Percentiles rank a stretch among this genome's conserved stretches.
phyloP scores from a whole-genome alignment of 2,113 vertebrate genomes.

The Trochalopteron elliotii region DNA sequence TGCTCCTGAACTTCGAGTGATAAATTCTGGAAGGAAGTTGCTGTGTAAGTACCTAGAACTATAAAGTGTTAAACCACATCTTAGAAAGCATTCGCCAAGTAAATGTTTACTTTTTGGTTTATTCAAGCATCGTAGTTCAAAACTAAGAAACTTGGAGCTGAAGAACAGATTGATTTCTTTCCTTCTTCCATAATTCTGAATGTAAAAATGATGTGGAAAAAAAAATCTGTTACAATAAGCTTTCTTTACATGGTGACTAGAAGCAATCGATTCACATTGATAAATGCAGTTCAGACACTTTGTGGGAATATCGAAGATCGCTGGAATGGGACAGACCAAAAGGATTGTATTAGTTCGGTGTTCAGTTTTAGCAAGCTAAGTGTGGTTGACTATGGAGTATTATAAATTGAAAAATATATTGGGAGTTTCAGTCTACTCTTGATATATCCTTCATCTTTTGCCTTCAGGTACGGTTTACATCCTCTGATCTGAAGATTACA shows the following conservation, averaged over 20 bases:
- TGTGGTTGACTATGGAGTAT: not conserved
- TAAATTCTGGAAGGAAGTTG: not conserved
- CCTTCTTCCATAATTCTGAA: not conserved
- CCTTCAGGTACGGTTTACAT: not conserved
- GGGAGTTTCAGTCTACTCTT: not conserved
- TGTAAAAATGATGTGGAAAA: not conserved
- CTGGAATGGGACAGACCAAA: not conserved
- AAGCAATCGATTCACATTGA: not conserved
- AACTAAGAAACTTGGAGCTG: not conserved
- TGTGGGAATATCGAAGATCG: not conserved
- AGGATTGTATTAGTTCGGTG: not conserved
- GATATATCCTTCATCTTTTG: not conserved
- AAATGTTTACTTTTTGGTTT: conserved; percentile 11
- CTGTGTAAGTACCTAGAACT: not conserved
- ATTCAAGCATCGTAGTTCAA: not conserved
- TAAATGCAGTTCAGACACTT: not conserved
- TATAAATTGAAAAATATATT: not conserved
- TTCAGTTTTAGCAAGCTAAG: not conserved
- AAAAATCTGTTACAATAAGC: not conserved
- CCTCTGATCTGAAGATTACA: not conserved
- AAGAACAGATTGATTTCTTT: not conserved
- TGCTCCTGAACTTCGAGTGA: not conserved
- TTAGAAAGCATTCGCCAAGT: not conserved
- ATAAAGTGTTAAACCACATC: not conserved
- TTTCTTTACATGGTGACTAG: not conserved